Evolutionary conservation across 1,140 invertebrate genomes (phyloP).

Genomic region (Zelostemma sp.): DNA sequence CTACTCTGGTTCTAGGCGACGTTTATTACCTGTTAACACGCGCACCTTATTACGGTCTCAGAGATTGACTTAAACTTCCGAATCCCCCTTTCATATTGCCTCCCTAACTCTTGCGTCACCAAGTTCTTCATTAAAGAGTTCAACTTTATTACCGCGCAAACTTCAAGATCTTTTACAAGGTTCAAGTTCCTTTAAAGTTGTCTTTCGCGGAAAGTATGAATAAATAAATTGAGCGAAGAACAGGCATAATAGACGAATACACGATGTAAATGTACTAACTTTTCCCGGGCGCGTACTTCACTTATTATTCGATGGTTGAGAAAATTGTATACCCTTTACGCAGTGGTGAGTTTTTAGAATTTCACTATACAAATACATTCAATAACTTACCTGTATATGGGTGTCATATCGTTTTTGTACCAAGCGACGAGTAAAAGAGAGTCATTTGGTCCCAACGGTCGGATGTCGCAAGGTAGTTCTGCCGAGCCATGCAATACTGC

Average conservation of each 20-base stretch:
- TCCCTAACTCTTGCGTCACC: slow-evolving; percentile 17
- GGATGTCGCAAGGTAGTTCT: slow-evolving; percentile 76
- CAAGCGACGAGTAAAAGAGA: slow-evolving; percentile 76
- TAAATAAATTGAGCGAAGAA: too few species aligned
- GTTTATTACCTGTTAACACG: slow-evolving; percentile 59
- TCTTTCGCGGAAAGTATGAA: background rate
- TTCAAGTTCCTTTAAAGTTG: background rate
- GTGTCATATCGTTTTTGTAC: slow-evolving; percentile 76
- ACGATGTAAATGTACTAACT: too few species aligned
- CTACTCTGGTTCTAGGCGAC: slow-evolving; percentile 22
- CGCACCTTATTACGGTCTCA: slow-evolving; percentile 52
- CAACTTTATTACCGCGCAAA: background rate
- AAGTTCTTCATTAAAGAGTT: slow-evolving; percentile 26
- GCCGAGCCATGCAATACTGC: slow-evolving; percentile 75
- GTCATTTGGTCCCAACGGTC: slow-evolving; percentile 71
- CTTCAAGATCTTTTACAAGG: background rate
- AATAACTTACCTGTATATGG: slow-evolving; percentile 75
- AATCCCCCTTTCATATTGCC: slow-evolving; percentile 30
- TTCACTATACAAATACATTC: too few species aligned
- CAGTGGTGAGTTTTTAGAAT: too few species aligned
- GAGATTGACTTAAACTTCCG: slow-evolving; percentile 33
- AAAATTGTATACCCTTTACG: too few species aligned
- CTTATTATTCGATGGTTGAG: too few species aligned
- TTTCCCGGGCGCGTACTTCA: too few species aligned
- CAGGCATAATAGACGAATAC: too few species aligned